phyloP scores from a whole-genome alignment of 2,113 vertebrate genomes.

The Pelmatolapia mariae region DNA sequence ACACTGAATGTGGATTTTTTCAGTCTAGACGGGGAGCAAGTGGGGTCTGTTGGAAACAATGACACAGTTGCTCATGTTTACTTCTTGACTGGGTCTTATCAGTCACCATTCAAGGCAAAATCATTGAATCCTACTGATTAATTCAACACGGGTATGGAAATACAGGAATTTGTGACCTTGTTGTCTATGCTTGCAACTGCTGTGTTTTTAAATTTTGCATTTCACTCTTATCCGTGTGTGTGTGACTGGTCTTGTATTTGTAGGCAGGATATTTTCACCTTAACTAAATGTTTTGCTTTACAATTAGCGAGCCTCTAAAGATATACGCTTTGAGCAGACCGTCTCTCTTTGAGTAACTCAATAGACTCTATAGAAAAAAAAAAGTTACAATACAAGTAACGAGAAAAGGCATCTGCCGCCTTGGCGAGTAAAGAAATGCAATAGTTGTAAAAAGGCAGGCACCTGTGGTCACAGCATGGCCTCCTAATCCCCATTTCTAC shows the following conservation, averaged over 20 bases:
- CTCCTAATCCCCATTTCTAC: not conserved
- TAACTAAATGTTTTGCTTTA: not conserved
- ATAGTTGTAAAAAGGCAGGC: constrained; percentile 28
- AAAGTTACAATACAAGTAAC: not conserved
- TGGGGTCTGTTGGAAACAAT: not conserved
- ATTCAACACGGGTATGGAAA: not conserved
- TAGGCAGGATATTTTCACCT: not conserved
- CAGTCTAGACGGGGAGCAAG: not conserved
- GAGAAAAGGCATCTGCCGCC: constrained; percentile 7
- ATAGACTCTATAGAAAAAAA: constrained; percentile 10
- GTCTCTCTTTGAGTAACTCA: not conserved
- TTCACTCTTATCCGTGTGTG: not conserved
- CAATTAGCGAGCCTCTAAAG: not conserved
- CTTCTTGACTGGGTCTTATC: not conserved
- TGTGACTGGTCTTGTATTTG: not conserved
- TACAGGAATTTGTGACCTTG: not conserved
- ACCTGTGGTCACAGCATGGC: not conserved
- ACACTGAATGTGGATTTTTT: not conserved
- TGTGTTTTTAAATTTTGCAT: not conserved
- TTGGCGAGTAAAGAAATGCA: constrained; percentile 25
- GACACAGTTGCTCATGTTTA: not conserved
- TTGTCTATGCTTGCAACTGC: not conserved
- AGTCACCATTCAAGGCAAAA: not conserved
- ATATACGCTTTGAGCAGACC: not conserved
- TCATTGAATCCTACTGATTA: not conserved